A percentile compares a stretch with the other conserved stretches of the same genome.
Conservation (phyloP, 2,888 invertebrate species). For the Protula sp. region DNA sequence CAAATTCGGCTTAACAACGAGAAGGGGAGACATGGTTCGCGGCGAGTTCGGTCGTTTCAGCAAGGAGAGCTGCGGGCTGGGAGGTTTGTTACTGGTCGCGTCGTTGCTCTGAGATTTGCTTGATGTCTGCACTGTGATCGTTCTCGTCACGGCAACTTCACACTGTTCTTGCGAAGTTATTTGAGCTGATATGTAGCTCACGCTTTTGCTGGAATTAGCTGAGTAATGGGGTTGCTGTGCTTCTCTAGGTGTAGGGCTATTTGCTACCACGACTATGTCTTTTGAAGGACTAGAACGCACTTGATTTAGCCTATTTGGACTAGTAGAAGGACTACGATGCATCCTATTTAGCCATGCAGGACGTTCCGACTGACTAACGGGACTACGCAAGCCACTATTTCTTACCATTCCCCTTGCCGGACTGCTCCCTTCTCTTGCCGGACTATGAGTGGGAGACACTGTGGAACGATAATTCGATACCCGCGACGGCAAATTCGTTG, state of each 20-base stretch:
- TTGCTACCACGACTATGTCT: no score
- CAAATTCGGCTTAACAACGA: background rate
- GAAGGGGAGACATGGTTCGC: background rate
- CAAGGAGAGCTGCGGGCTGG: background rate
- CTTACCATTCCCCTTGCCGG: no score
- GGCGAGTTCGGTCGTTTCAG: background rate
- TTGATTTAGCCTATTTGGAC: background rate
- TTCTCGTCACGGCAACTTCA: background rate
- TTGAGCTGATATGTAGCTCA: background rate
- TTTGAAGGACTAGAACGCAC: no score
- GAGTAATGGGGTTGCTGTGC: no score
- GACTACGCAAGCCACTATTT: background rate
- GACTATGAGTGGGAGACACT: background rate
- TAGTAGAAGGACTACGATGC: background rate
- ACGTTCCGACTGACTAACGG: background rate
- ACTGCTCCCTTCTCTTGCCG: no score
- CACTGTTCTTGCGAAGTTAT: background rate
- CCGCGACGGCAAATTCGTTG: background rate
- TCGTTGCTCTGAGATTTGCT: background rate
- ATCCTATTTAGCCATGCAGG: no score
- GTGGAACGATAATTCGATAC: background rate
- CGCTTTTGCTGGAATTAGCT: no score
- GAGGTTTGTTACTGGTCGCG: background rate
- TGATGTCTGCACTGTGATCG: background rate
- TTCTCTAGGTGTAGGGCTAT: no score